Evolutionary conservation across 2,113 vertebrate species (phyloP).

Genomic region (Coreoperca whiteheadi): DNA sequence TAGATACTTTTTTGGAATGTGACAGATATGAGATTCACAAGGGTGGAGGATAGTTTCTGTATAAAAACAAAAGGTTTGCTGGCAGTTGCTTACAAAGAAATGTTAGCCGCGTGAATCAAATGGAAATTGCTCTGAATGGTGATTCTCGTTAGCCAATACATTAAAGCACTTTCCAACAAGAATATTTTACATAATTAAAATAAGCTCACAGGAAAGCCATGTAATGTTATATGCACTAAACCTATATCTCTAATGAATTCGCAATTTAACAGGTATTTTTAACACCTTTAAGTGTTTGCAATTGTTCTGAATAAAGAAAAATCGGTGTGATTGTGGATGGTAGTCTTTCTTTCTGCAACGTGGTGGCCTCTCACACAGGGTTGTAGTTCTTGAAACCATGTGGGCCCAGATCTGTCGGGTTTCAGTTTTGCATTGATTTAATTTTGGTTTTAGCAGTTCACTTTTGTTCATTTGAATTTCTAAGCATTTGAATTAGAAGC

Average conservation of each 20-base stretch:
- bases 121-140: background rate
- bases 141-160: background rate
- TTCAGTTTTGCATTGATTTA: background rate
- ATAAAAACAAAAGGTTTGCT: background rate
- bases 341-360: background rate
- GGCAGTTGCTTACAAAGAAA: background rate
- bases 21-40: background rate
- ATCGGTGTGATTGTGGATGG: background rate
- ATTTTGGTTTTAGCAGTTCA: background rate
- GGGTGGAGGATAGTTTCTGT: background rate
- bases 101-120: background rate
- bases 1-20: background rate
- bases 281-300: constrained; percentile 10
- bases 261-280: no score
- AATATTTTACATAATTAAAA: background rate
- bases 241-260: background rate
- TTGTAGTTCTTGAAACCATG: background rate
- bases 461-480: background rate
- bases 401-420: background rate
- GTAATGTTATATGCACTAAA: background rate
- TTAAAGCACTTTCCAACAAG: background rate
- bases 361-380: background rate
- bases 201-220: constrained; percentile 1
- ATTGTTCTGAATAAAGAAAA: constrained; percentile 43
- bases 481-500: background rate